A percentile compares a stretch with the other conserved stretches of the same genome.
These are phyloP conservation scores for Ictalurus furcatus DNA, from an alignment of 2,113 vertebrate genomes.

Conservation along the genomic window DNA sequence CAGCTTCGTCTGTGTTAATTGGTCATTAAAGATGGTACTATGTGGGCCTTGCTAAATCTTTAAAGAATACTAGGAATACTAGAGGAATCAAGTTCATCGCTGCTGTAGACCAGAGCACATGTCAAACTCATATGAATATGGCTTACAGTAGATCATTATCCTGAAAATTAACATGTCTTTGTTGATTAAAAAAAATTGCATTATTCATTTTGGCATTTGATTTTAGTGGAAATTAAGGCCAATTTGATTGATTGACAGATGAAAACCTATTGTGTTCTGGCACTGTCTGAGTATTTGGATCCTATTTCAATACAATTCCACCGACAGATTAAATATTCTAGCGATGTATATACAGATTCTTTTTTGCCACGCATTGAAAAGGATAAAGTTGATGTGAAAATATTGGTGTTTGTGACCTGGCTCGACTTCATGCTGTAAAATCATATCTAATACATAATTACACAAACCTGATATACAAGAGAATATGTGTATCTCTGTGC, in stretches of 20 bases:
- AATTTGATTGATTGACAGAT: neutral
- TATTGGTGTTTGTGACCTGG: neutral
- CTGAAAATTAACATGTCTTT: slow-evolving; percentile 72
- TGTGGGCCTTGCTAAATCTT: slow-evolving; percentile 78
- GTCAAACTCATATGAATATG: slow-evolving; percentile 59
- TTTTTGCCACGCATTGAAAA: neutral
- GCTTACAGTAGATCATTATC: slow-evolving; percentile 71
- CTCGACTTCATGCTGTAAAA: neutral
- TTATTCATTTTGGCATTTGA: slow-evolving; percentile 69
- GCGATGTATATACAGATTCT: neutral
- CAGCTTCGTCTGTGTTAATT: slow-evolving; percentile 77
- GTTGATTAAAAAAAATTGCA: slow-evolving; percentile 70
- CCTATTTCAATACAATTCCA: neutral
- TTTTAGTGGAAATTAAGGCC: slow-evolving; percentile 28
- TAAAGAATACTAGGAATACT: slow-evolving; percentile 79
- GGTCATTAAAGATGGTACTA: slow-evolving; percentile 80
- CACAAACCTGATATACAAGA: neutral
- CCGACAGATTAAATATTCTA: neutral
- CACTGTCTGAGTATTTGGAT: neutral
- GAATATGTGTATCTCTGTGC: neutral
- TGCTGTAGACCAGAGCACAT: slow-evolving; percentile 57
- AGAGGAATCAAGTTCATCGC: slow-evolving; percentile 70
- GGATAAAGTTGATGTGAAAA: neutral
- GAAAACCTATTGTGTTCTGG: neutral
- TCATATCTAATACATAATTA: neutral